These are phyloP conservation scores for Glandiceps talaboti DNA, from an alignment of 53 echinoderm and acorn worm species.

Conservation along the genomic window DNA sequence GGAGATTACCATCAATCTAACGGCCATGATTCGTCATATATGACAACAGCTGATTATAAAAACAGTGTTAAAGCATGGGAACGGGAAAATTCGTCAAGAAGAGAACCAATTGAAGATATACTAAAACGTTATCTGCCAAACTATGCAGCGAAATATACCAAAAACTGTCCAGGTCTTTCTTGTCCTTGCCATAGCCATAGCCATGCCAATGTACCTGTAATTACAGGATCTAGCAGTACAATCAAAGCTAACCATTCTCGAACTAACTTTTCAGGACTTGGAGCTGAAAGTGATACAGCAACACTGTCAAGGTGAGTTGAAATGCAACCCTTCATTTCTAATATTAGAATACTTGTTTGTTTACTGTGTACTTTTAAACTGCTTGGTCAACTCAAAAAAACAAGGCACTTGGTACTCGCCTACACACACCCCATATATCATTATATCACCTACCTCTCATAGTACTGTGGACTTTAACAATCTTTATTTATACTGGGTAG, in stretches of 20 bases:
- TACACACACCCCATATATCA: too few relatives aligned
- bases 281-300: conserved; percentile 46
- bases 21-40: not conserved
- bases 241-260: not conserved
- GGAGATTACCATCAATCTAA: not conserved
- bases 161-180: not conserved
- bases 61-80: not conserved
- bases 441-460: too few relatives aligned
- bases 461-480: too few relatives aligned
- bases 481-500: too few relatives aligned
- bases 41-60: not conserved
- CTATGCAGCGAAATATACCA: not conserved
- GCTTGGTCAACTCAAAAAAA: too few relatives aligned
- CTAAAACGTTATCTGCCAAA: not conserved
- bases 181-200: not conserved
- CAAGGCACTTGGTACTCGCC: too few relatives aligned
- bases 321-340: too few relatives aligned
- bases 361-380: too few relatives aligned
- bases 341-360: too few relatives aligned
- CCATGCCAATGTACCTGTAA: not conserved
- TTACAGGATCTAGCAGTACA: not conserved
- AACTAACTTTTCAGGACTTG: conserved; percentile 32
- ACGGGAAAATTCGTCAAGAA: not conserved
- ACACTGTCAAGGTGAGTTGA: conserved; percentile 42
- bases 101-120: not conserved